Conservation (phyloP, 2,888 invertebrate genomes). For the Aleiodes testaceus region DNA sequence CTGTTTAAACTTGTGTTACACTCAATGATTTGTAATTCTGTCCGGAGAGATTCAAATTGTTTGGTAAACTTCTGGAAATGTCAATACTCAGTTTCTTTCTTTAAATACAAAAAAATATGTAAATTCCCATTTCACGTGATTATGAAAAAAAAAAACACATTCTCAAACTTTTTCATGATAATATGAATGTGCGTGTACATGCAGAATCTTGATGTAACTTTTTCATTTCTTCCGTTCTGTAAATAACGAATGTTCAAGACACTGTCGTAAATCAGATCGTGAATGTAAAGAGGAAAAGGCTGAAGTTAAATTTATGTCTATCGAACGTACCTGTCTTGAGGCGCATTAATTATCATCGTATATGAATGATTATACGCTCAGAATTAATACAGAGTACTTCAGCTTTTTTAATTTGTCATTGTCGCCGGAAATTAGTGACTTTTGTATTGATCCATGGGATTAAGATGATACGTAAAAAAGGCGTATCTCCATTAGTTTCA, state of each 20-base stretch:
- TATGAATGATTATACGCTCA: conserved; percentile 19
- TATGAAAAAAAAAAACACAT: conserved; percentile 25
- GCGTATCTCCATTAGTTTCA: too few species aligned
- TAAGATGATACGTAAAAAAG: too few species aligned
- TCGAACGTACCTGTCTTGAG: conserved; percentile 18
- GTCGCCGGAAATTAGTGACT: conserved; percentile 18
- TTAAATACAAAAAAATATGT: neutral
- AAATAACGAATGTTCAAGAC: conserved; percentile 28
- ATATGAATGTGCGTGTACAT: conserved; percentile 8
- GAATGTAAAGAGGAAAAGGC: conserved; percentile 39
- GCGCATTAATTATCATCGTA: conserved; percentile 27
- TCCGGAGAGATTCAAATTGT: too few species aligned
- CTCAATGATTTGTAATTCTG: neutral
- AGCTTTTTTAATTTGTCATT: conserved; percentile 14
- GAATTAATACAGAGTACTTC: conserved; percentile 2
- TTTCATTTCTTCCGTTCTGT: conserved; percentile 25
- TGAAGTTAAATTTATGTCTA: conserved; percentile 25
- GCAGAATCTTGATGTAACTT: conserved; percentile 5
- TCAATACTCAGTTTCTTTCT: too few species aligned
- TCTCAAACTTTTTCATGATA: neutral
- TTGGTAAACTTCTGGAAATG: too few species aligned
- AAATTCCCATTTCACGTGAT: conserved; percentile 1
- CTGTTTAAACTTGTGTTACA: conserved; percentile 2
- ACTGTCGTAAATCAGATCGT: conserved; percentile 31
- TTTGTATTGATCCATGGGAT: neutral